Percentiles rank a stretch among this genome's conserved stretches.
Conservation (phyloP, 2,888 invertebrate species). For the Clusia tigrina region DNA sequence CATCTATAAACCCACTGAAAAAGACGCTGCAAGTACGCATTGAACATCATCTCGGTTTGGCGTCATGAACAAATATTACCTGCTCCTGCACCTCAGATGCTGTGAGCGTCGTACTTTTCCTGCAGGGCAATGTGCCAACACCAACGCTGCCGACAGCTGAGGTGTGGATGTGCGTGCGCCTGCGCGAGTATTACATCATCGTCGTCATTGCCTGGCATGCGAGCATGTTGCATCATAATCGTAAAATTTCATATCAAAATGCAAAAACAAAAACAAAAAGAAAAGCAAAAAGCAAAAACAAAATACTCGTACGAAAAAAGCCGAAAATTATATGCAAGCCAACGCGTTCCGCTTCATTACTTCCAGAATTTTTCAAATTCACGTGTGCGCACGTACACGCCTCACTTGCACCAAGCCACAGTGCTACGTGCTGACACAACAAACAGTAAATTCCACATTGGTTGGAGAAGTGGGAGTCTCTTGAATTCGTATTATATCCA, state of each 20-base stretch:
- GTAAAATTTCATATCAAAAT: neutral
- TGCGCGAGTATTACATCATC: conserved; percentile 4
- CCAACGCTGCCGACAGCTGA: neutral
- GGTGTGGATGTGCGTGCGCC: neutral
- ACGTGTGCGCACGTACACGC: neutral
- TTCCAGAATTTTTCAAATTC: conserved; percentile 6
- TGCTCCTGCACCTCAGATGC: too few species aligned
- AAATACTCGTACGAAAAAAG: neutral
- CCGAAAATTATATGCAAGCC: conserved; percentile 2
- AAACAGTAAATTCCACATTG: too few species aligned
- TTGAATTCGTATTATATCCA: too few species aligned
- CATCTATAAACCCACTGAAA: too few species aligned
- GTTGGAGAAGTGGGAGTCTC: too few species aligned
- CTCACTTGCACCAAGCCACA: neutral
- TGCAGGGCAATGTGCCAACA: too few species aligned
- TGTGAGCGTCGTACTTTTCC: too few species aligned
- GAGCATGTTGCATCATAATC: conserved; percentile 1
- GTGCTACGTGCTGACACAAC: neutral
- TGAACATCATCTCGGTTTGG: too few species aligned
- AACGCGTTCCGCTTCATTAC: conserved; percentile 6
- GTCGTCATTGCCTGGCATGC: neutral
- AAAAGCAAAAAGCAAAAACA: neutral
- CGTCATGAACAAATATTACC: too few species aligned
- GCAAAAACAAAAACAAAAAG: neutral
- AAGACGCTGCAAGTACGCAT: too few species aligned